A percentile compares a stretch with the other conserved stretches of the same genome.
Evolutionary conservation across 1,140 invertebrate species (phyloP).

Genomic region (Colletes gigas): DNA sequence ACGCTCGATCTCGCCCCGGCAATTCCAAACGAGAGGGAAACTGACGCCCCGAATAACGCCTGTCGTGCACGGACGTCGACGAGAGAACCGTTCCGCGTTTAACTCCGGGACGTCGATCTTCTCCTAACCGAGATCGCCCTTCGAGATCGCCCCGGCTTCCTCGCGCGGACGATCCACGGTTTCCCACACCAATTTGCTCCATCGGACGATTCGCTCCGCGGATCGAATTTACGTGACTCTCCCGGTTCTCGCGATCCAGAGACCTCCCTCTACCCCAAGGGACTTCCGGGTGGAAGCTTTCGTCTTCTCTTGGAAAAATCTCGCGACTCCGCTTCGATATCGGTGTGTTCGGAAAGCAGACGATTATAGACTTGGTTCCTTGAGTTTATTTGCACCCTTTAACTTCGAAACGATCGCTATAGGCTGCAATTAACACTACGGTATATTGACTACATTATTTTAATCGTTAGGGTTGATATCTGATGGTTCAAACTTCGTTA

Average conservation of each 20-base stretch:
- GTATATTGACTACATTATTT: too few relatives aligned
- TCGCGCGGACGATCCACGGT: background rate
- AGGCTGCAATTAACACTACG: too few relatives aligned
- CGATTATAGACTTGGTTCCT: too few relatives aligned
- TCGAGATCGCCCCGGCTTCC: background rate
- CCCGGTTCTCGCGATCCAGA: background rate
- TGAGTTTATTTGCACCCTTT: too few relatives aligned
- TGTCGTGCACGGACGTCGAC: slow-evolving; percentile 9
- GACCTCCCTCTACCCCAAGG: too few relatives aligned
- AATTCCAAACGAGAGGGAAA: slow-evolving; percentile 11
- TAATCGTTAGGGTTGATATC: too few relatives aligned
- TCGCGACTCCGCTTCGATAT: too few relatives aligned
- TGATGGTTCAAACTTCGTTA: too few relatives aligned
- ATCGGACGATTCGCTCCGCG: background rate
- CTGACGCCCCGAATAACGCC: slow-evolving; percentile 23
- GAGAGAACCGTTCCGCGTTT: slow-evolving; percentile 15
- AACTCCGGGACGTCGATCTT: slow-evolving; percentile 24
- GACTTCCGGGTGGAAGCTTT: background rate
- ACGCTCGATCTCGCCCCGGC: background rate
- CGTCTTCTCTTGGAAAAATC: background rate
- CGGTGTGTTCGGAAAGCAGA: too few relatives aligned
- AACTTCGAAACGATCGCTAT: too few relatives aligned
- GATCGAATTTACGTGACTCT: background rate
- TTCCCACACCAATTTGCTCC: slow-evolving; percentile 37
- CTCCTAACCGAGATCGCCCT: background rate